Evolutionary conservation across 2,888 invertebrate species (phyloP).

Genomic region (Pammene aurita): DNA sequence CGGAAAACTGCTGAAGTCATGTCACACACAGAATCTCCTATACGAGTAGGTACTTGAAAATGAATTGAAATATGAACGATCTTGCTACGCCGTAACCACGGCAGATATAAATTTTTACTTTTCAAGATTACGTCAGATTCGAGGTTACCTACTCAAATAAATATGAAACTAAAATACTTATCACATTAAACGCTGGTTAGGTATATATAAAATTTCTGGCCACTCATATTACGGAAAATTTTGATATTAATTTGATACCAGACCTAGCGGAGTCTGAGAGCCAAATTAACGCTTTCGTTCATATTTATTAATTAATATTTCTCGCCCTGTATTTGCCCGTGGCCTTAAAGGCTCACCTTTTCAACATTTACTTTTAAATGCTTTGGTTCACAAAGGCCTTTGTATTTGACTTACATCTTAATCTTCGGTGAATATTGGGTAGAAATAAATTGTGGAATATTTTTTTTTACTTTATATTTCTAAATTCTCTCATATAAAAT

Average conservation of each 20-base stretch:
- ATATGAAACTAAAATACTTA: too few species aligned
- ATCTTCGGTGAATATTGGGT: not conserved
- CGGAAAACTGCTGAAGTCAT: not conserved
- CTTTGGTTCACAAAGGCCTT: slow-evolving; percentile 14
- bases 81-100: too few species aligned
- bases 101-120: too few species aligned
- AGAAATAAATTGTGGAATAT: not conserved
- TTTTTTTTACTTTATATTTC: not conserved
- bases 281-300: slow-evolving; percentile 14
- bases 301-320: slow-evolving; percentile 25
- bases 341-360: slow-evolving; percentile 3
- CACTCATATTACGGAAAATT: not conserved
- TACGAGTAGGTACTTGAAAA: too few species aligned
- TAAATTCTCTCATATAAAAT: too few species aligned
- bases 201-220: not conserved
- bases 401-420: slow-evolving; percentile 7
- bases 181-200: not conserved
- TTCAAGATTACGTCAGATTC: too few species aligned
- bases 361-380: slow-evolving; percentile 8
- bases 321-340: not conserved
- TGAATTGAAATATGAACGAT: too few species aligned
- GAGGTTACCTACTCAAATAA: too few species aligned
- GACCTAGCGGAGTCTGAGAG: slow-evolving; percentile 5
- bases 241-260: not conserved
- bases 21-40: not conserved